Base-by-base conservation (phyloP, 1,140 invertebrate species). In the Saccostrea glomerata region DNA sequence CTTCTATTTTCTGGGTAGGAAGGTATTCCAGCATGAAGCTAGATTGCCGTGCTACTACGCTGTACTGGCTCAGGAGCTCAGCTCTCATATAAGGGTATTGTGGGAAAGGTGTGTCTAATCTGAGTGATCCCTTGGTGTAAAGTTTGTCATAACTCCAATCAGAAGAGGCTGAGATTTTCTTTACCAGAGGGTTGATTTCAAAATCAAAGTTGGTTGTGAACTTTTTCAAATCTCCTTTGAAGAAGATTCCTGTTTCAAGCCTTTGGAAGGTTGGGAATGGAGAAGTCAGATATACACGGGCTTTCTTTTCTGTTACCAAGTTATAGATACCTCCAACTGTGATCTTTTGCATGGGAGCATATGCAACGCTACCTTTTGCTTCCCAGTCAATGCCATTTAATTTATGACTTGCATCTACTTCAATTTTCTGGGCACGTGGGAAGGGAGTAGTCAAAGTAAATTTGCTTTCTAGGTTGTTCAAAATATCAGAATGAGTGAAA, bases 251-350 rank as follows among this genome's bases (percentile, higher is more conserved):
- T 12, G 87, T 89, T 23, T 87, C 85, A 20, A 91, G n/a, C 13
- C 87, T 88, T n/a, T 84, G 77, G 66, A 91, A 89, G 20, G 90
- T 87, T 87, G 87, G 88, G 82, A 92, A 90, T 25, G 91, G 89
- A 56, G 90, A 87, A 36, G 85, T 89, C 25, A 92, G 40, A 55
- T 73, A 58, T 40, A 91, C 36, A 13, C 85, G 23, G 23, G 83
- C 83, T 6, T 88, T 47, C 60, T 92, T 92, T 15, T 87, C 86
- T 13, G 77, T 73, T 58, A 90, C 87, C 60, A 89, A 82, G 11
- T 89, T 83, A 36, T 90, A 88, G 17, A 30, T 84, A 0, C 83
- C 55, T 25, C 82, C 77, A 30, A 88, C 20, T 54, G 56, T 89
- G 3, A 92, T 85, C 56, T 86, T 90, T 15, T 88, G 84, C 55